phyloP scores from a whole-genome alignment of 2,113 vertebrate species.

The Burhinus bistriatus region DNA sequence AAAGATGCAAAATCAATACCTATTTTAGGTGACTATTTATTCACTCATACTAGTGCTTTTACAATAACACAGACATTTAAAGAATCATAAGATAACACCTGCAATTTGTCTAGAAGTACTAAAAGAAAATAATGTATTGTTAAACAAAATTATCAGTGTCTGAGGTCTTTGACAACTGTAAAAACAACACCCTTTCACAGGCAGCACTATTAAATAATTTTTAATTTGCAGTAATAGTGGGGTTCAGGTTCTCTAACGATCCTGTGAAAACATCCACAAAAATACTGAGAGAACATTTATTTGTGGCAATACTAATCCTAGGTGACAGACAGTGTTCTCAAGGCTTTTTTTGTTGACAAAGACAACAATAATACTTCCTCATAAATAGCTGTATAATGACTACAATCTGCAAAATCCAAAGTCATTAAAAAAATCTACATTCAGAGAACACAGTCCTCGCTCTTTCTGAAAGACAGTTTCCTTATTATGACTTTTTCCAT shows the following conservation, averaged over 20 bases:
- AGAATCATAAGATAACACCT: neutral
- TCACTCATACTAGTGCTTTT: neutral
- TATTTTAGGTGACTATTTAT: neutral
- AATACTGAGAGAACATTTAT: constrained; percentile 22
- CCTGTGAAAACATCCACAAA: constrained; percentile 6
- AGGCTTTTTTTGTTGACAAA: constrained; percentile 38
- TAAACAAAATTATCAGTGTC: constrained; percentile 9
- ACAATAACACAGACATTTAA: constrained; percentile 3
- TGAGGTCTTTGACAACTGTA: constrained; percentile 23
- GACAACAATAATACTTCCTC: constrained; percentile 34
- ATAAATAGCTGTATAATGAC: constrained; percentile 52
- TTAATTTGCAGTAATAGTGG: constrained; percentile 27
- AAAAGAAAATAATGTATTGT: neutral
- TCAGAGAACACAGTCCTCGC: constrained; percentile 24
- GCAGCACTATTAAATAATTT: constrained; percentile 28
- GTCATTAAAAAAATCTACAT: constrained; percentile 35
- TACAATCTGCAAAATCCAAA: constrained; percentile 35
- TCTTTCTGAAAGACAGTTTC: constrained; percentile 24
- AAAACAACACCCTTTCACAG: constrained; percentile 8
- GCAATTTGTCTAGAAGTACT: neutral
- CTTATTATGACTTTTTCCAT: constrained; percentile 22
- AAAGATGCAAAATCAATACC: constrained; percentile 13
- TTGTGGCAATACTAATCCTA: constrained; percentile 32
- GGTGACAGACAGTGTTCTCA: constrained; percentile 37
- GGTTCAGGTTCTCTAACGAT: neutral